A percentile compares a stretch with the other conserved stretches of the same genome.
Conservation (phyloP, 2,113 vertebrate genomes). For the Ia io region DNA sequence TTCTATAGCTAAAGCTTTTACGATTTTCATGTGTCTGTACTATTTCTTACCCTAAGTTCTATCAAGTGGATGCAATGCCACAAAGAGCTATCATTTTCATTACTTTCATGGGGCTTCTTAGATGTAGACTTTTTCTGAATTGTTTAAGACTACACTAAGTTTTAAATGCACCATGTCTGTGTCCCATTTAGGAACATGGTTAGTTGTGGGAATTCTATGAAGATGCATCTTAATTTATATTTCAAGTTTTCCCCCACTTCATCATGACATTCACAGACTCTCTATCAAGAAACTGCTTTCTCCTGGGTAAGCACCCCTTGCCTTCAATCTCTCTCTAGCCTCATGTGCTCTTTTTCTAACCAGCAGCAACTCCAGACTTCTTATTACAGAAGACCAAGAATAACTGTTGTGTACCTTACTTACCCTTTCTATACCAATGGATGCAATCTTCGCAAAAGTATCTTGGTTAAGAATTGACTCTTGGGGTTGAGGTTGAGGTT, state of each 20-base stretch:
- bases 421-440: constrained; percentile 20
- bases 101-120: not conserved
- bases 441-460: not conserved
- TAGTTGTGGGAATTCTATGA: not conserved
- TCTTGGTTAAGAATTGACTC: not conserved
- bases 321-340: not conserved
- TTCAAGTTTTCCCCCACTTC: not conserved
- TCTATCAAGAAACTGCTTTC: not conserved
- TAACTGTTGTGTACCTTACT: constrained; percentile 14
- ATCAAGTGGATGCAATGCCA: not conserved
- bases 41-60: not conserved
- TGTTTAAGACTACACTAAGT: not conserved
- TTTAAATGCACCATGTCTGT: not conserved
- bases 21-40: not conserved
- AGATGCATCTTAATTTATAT: not conserved
- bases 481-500: not conserved
- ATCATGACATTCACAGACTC: not conserved
- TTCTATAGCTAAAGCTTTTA: not conserved
- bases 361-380: not conserved
- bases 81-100: not conserved
- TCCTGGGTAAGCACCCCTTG: not conserved
- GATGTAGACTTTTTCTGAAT: not conserved
- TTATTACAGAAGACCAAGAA: not conserved
- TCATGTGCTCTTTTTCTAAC: not conserved
- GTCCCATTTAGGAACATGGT: not conserved